Percentiles rank a stretch among this genome's conserved stretches.
Conservation (phyloP, 2,797 vertebrate species). For the Anabacerthia variegaticeps region DNA sequence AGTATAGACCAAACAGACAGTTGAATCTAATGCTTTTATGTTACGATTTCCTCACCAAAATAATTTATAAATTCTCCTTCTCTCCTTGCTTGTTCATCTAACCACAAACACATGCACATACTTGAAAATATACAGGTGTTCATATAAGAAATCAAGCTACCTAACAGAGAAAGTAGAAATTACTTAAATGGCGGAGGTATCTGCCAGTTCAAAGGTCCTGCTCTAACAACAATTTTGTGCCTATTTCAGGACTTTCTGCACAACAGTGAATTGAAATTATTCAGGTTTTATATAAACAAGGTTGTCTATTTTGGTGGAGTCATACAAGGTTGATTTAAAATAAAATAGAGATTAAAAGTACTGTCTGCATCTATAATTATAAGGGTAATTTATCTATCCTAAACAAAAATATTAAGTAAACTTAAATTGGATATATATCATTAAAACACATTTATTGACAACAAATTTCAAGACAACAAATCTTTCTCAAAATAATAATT, state of each 20-base stretch:
- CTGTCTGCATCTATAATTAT: not conserved
- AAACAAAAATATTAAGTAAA: not conserved
- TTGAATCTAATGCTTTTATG: not conserved
- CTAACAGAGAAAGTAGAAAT: not conserved
- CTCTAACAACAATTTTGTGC: not conserved
- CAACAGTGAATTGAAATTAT: not conserved
- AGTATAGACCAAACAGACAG: not conserved
- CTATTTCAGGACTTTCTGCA: not conserved
- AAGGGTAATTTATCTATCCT: not conserved
- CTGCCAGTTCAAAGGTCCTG: not conserved
- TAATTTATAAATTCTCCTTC: not conserved
- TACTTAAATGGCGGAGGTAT: not conserved
- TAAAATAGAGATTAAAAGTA: not conserved
- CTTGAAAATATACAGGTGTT: not conserved
- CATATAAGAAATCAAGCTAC: not conserved
- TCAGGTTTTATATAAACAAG: not conserved
- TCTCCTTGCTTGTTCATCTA: not conserved
- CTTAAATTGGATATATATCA: not conserved
- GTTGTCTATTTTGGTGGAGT: not conserved
- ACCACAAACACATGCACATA: not conserved
- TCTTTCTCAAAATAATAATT: not conserved
- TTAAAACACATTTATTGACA: not conserved
- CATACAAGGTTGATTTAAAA: not conserved
- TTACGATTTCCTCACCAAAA: not conserved
- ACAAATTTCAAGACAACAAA: not conserved